A percentile compares a stretch with the other conserved stretches of the same genome.
These are phyloP conservation scores for Erythrolamprus reginae DNA, from an alignment of 2,113 vertebrate genomes.

Conservation along the genomic window DNA sequence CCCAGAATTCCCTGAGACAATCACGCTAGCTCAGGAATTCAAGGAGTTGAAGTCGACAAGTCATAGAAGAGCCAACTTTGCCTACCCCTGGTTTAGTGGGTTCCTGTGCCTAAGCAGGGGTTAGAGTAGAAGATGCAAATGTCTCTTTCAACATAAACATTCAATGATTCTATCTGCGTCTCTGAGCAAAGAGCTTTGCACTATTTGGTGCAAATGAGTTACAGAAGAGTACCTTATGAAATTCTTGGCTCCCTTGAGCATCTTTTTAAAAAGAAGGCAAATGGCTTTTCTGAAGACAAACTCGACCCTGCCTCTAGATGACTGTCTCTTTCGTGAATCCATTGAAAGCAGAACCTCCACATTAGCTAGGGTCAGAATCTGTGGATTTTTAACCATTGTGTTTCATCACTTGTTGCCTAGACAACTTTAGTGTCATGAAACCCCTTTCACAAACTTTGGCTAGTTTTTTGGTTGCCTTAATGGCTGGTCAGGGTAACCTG, in stretches of 20 bases:
- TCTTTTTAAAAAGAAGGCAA: neutral
- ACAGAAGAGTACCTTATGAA: neutral
- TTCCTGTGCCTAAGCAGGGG: neutral
- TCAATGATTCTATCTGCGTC: neutral
- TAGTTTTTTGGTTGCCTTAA: neutral
- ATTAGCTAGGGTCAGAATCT: neutral
- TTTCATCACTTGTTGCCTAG: neutral
- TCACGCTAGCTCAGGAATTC: no score
- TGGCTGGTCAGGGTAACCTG: neutral
- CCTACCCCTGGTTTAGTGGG: neutral
- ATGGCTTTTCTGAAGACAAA: neutral
- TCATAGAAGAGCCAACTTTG: no score
- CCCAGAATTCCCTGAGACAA: no score
- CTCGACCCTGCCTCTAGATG: neutral
- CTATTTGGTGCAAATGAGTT: neutral
- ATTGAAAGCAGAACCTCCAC: neutral
- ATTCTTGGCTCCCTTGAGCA: neutral
- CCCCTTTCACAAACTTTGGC: neutral
- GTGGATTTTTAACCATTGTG: neutral
- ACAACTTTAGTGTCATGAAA: neutral
- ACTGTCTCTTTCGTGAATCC: neutral
- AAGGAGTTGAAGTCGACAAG: no score
- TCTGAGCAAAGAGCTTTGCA: neutral
- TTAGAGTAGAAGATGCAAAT: neutral
- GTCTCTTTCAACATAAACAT: neutral